Evolutionary conservation across 2,888 invertebrate species (phyloP), one percentile per base, ranked within the genome.

Genomic region (Athalia circularis): DNA sequence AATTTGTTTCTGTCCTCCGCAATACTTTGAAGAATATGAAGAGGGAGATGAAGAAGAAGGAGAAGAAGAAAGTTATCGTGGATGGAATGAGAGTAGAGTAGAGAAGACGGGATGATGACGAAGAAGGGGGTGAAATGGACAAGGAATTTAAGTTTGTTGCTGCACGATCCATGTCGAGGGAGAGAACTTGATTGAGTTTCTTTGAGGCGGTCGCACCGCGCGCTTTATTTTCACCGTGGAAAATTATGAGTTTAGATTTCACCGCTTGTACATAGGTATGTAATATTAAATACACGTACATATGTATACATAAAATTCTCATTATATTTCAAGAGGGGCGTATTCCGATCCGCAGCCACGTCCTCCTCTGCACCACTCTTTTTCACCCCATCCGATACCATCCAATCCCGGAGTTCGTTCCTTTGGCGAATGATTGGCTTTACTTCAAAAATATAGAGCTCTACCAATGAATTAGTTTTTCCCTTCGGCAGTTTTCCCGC

Each of bases 141-240:
- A 67, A 80, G 82, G 82, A 84, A 85, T 87, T 87, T 87, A 86
- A 87, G 87, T 87, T 87, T 86, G 86, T 72, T 72, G 72, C 72
- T 72, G 72, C 59, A 72, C 72, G 72, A 72, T 59, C 57, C 72
- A 72, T 72, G 72, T 59, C 72, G 72, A 72, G 72, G 72, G 72
- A 72, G 70, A 78, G 65, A 80, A 70, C 78, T 79, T 77, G 80
- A 75, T 79, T 78, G 80, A 82, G 81, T 82, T 84, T 84, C 84
- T 79, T 81, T 80, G 78, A 79, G 75, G 81, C 79, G 80, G 74
- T 78, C 74, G 57, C 15, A 61, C 78, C 80, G 79, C 80, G 1
- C 29, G 84, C 84, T 84, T 86, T 84, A 86, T 84, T 85, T 86
- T 85, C 82, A 82, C 80, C 82, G 82, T 82, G 84, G 84, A 85